These are phyloP conservation scores for Gastrophryne carolinensis DNA, from an alignment of 2,797 vertebrate genomes.

Conservation along the genomic window DNA sequence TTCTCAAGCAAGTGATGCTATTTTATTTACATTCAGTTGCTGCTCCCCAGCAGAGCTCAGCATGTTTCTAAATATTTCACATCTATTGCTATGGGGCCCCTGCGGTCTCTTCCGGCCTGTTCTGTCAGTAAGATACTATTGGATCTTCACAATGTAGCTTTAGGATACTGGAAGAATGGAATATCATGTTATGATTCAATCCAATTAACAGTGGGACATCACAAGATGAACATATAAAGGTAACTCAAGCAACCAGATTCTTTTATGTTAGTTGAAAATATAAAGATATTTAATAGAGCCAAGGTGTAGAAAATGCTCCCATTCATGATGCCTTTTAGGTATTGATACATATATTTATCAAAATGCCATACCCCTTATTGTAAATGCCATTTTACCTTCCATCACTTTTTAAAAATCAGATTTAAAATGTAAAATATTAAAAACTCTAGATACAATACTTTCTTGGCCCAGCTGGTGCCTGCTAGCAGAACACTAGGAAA, in stretches of 20 bases:
- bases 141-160: background rate
- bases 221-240: slow-evolving; percentile 23
- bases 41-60: slow-evolving; percentile 53
- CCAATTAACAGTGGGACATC: slow-evolving; percentile 18
- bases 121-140: background rate
- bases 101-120: slow-evolving; percentile 1
- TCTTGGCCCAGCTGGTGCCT: too few species aligned
- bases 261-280: slow-evolving; percentile 1
- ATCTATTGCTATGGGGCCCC: background rate
- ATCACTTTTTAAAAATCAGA: too few species aligned
- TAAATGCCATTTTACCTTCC: too few species aligned
- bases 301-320: background rate
- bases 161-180: slow-evolving; percentile 15
- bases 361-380: too few species aligned
- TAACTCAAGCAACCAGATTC: background rate
- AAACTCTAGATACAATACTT: too few species aligned
- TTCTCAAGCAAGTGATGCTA: too few species aligned
- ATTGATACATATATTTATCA: too few species aligned
- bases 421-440: too few species aligned
- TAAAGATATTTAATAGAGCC: background rate
- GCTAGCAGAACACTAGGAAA: too few species aligned
- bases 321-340: background rate
- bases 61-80: background rate
- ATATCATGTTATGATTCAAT: slow-evolving; percentile 15
- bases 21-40: background rate